Percentiles rank a stretch among this genome's conserved stretches.
phyloP scores from a whole-genome alignment of 2,113 vertebrate genomes.

The Bujurquina vittata region DNA sequence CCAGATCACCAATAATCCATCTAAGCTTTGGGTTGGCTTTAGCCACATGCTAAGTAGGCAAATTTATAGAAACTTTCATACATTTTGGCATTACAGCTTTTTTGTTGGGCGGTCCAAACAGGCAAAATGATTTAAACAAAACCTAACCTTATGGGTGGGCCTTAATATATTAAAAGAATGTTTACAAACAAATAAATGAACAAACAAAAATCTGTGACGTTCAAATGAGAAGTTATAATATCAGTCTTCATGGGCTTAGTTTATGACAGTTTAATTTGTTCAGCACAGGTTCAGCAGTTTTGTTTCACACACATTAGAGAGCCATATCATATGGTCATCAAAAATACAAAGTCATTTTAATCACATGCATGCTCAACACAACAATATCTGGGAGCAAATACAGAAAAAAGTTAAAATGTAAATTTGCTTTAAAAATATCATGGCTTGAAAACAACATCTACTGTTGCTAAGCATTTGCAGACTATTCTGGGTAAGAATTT shows the following conservation, averaged over 20 bases:
- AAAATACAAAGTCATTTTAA: not conserved
- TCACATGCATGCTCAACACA: not conserved
- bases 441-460: conserved; percentile 5
- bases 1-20: not conserved
- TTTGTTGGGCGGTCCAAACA: not conserved
- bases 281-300: not conserved
- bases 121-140: not conserved
- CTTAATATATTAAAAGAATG: not conserved
- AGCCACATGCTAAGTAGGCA: not conserved
- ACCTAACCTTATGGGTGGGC: not conserved
- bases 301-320: not conserved
- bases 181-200: not conserved
- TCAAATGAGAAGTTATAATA: not conserved
- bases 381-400: not conserved
- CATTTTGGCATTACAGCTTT: not conserved
- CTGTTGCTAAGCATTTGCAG: not conserved
- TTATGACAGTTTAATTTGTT: not conserved
- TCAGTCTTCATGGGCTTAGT: not conserved
- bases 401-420: not conserved
- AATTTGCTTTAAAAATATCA: not conserved
- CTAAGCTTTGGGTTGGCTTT: not conserved
- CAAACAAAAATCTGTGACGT: not conserved
- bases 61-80: not conserved
- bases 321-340: not conserved
- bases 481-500: not conserved